phyloP scores from a whole-genome alignment of 2,797 vertebrate species.

The Cyclopterus lumpus region DNA sequence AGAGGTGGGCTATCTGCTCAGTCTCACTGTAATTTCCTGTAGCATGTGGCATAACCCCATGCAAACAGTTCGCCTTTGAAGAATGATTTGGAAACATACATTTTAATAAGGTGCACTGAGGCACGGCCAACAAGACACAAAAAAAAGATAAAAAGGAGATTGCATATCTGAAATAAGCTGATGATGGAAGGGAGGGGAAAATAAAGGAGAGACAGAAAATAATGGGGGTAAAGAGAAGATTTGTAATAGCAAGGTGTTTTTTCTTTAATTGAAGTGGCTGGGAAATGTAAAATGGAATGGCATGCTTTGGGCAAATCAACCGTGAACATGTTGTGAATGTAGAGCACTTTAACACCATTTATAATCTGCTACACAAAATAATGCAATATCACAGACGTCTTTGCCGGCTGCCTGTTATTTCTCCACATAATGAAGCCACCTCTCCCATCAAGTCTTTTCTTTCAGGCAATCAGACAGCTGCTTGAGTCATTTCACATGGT shows the following conservation, averaged over 20 bases:
- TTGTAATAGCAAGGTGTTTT: constrained; percentile 72
- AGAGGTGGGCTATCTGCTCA: constrained; percentile 50
- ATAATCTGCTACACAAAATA: constrained; percentile 68
- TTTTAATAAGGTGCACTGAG: constrained; percentile 79
- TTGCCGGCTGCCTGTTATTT: constrained; percentile 48
- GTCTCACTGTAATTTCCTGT: constrained; percentile 77
- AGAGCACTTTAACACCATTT: constrained; percentile 59
- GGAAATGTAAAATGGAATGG: constrained; percentile 72
- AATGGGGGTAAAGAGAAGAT: constrained; percentile 47
- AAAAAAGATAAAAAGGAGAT: constrained; percentile 70
- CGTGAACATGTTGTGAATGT: constrained; percentile 71
- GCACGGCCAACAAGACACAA: constrained; percentile 58
- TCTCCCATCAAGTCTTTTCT: constrained; percentile 58
- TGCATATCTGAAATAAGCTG: constrained; percentile 75
- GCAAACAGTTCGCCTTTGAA: constrained; percentile 75
- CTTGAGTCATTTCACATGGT: constrained; percentile 58
- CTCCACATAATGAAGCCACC: constrained; percentile 61
- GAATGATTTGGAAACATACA: constrained; percentile 76
- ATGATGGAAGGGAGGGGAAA: constrained; percentile 44
- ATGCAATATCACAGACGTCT: constrained; percentile 60
- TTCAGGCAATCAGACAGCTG: constrained; percentile 56
- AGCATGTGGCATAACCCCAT: constrained; percentile 50
- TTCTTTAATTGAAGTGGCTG: constrained; percentile 76
- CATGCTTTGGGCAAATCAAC: constrained; percentile 70
- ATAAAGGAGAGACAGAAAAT: constrained; percentile 46